Base-by-base conservation (phyloP, 1,140 invertebrate genomes). In the Magallana gigas region DNA sequence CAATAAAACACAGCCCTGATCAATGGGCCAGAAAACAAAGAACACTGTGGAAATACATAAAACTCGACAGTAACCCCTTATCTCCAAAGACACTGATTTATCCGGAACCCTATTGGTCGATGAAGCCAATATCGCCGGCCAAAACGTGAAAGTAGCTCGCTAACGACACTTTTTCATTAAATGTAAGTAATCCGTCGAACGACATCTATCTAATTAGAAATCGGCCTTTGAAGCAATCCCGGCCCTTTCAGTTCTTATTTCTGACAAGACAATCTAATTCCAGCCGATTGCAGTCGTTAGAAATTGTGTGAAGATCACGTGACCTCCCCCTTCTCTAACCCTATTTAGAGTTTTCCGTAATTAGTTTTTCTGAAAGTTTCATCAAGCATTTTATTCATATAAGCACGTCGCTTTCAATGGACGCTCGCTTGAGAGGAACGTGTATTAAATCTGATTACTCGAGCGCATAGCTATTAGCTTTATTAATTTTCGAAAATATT, bases 151-250 rank as follows among this genome's bases (percentile, higher is more conserved):
- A 76, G 29, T 71, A 23, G 18, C 18, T 23, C 64, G 64, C 29
- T 71, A 71, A 71, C 18, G 29, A 76, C 68, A 29, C 68, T 18
- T 76, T 76, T 76, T 76, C 23, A 76, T 76, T 76, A 76, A 76
- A 76, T 76, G 68, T 76, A 76, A 76, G 68, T 76, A 76, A 76
- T 76, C 68, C 68, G 68, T 23, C 23, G 68, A 76, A 29, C 68
- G 68, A 76, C 68, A 76, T 76, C 68, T 76, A 76, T 76, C 68
- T 76, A 76, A 76, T 76, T 76, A 76, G 68, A 76, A 76, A 76
- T 14, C 68, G 23, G 68, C 68, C 68, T 76, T 76, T 76, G 68
- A 76, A 76, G 68, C 68, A 76, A 76, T 76, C 68, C 36, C 68
- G 23, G 23, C 8, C 68, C 36, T 76, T 76, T 76, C 68, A 76